phyloP scores from a whole-genome alignment of 2,888 invertebrate genomes.

The Tenthredo amoena region DNA sequence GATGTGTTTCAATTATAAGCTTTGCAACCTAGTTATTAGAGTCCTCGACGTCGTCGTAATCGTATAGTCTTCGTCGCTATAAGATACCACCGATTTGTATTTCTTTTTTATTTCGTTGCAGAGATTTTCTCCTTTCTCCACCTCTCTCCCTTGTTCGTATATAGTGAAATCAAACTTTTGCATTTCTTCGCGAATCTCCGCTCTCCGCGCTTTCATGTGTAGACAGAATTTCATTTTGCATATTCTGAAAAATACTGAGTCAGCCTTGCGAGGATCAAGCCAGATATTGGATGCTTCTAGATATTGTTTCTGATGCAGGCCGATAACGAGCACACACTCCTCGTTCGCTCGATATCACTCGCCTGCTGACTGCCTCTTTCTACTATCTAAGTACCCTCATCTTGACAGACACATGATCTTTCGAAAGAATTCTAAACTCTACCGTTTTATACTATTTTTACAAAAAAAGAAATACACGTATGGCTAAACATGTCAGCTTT shows the following conservation, averaged over 20 bases:
- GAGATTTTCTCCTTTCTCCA: background rate
- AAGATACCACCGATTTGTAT: background rate
- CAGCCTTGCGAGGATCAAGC: conserved; percentile 35
- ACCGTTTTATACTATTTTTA: background rate
- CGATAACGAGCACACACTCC: conserved; percentile 43
- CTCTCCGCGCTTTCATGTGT: conserved; percentile 8
- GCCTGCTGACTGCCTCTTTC: background rate
- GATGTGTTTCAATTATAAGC: conserved; percentile 39
- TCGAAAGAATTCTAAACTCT: background rate
- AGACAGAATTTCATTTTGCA: conserved; percentile 45
- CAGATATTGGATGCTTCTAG: conserved; percentile 47
- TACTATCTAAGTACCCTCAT: conserved; percentile 41
- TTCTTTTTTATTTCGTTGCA: background rate
- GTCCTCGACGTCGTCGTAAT: background rate
- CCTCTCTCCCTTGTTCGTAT: background rate
- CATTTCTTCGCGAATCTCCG: conserved; percentile 2
- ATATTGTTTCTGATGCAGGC: conserved; percentile 44
- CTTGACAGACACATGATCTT: conserved; percentile 48
- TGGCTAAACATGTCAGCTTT: background rate
- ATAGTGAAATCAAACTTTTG: conserved; percentile 20
- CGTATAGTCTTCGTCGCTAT: background rate
- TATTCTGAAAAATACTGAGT: conserved; percentile 50
- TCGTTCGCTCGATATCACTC: conserved; percentile 40
- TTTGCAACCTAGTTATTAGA: conserved; percentile 22
- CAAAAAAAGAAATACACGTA: background rate